These are phyloP conservation scores for Syndactyla subalaris DNA, from an alignment of 2,797 vertebrate genomes.

Conservation along the genomic window DNA sequence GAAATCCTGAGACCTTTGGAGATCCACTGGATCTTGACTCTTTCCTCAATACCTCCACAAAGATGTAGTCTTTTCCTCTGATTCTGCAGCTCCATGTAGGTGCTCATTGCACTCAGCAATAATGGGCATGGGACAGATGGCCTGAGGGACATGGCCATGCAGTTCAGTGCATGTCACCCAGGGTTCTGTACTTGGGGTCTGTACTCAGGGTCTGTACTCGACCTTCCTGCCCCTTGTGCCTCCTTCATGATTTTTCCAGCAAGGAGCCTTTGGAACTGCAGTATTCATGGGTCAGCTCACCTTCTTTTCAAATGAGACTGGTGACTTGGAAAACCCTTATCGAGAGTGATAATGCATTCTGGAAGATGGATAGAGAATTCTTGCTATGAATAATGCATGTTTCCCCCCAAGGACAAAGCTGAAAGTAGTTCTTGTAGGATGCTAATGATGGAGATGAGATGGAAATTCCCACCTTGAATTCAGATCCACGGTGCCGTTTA, in stretches of 20 bases:
- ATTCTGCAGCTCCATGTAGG: background rate
- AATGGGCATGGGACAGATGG: background rate
- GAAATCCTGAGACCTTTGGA: background rate
- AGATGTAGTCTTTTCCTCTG: background rate
- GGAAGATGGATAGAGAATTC: constrained; percentile 23
- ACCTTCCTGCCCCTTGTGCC: background rate
- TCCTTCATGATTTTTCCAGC: background rate
- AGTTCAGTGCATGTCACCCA: too few species aligned
- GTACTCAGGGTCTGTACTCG: background rate
- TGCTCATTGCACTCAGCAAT: background rate
- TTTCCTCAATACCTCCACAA: background rate
- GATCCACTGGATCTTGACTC: background rate
- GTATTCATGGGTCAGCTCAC: background rate
- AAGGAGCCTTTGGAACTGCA: background rate
- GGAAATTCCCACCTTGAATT: constrained; percentile 1
- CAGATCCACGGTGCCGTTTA: background rate
- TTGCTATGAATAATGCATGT: constrained; percentile 28
- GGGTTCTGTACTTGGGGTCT: background rate
- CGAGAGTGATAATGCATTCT: background rate
- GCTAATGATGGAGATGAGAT: background rate
- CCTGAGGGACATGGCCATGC: background rate
- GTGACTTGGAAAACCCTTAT: constrained; percentile 13
- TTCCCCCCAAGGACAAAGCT: background rate
- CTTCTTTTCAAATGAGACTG: background rate
- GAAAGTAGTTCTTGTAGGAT: background rate